Evolutionary conservation across 2,888 invertebrate species (phyloP).

Genomic region (Amphipoea lucens): DNA sequence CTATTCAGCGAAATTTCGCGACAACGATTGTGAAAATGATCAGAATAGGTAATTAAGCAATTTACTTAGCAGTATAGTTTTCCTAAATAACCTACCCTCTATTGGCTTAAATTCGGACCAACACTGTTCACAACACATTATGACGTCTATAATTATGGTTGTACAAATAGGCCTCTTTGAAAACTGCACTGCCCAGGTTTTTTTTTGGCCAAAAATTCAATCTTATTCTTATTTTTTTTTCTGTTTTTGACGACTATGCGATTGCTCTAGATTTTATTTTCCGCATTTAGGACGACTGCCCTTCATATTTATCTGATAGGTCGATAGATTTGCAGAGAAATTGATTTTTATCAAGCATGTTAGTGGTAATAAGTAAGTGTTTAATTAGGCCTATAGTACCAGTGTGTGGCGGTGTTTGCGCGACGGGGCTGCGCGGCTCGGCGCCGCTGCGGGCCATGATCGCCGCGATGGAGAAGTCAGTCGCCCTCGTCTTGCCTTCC

Average conservation of each 20-base stretch:
- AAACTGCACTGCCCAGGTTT: background rate
- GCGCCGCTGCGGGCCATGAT: slow-evolving; percentile 94
- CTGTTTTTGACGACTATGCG: background rate
- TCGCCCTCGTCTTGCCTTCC: slow-evolving; percentile 91
- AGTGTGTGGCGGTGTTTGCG: slow-evolving; percentile 84
- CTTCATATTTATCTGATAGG: background rate
- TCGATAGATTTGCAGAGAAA: background rate
- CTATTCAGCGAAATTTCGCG: background rate
- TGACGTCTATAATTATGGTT: background rate
- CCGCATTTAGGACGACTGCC: background rate
- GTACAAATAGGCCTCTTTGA: background rate
- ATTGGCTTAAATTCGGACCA: background rate
- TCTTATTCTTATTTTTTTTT: background rate
- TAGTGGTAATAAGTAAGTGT: slow-evolving; percentile 28
- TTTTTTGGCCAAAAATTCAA: too few species aligned
- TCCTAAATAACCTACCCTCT: background rate
- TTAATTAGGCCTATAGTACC: slow-evolving; percentile 84
- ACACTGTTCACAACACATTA: background rate
- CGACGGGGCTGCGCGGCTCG: slow-evolving; percentile 86
- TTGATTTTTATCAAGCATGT: background rate
- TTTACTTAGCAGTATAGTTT: background rate
- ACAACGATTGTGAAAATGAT: background rate
- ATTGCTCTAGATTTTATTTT: background rate
- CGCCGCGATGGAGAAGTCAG: slow-evolving; percentile 98
- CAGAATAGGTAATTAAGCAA: background rate